Evolutionary conservation across 2,797 vertebrate genomes (phyloP).

Genomic region (Myiotriccus ornatus): DNA sequence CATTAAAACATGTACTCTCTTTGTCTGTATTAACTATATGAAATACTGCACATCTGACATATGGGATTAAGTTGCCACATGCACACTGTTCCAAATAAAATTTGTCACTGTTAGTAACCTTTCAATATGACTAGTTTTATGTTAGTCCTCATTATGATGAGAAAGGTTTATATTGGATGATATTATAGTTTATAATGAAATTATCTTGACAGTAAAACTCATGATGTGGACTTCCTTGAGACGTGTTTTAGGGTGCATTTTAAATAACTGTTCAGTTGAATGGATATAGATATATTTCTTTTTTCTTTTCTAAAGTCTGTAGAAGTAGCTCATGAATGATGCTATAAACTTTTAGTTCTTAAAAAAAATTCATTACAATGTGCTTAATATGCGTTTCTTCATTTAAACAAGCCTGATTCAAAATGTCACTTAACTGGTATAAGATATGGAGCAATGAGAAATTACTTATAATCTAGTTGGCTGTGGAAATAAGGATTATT

Average conservation of each 20-base stretch:
- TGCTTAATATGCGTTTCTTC: neutral
- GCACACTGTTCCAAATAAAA: neutral
- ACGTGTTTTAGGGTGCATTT: neutral
- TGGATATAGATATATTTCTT: neutral
- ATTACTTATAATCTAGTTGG: neutral
- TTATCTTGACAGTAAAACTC: neutral
- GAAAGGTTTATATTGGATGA: neutral
- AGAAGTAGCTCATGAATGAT: neutral
- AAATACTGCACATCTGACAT: neutral
- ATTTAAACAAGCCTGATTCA: neutral
- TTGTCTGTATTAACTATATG: neutral
- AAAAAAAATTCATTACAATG: neutral
- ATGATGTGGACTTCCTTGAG: neutral
- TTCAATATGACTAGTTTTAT: neutral
- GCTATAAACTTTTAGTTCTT: neutral
- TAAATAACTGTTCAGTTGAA: neutral
- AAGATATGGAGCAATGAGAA: neutral
- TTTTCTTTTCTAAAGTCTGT: neutral
- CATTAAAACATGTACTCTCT: neutral
- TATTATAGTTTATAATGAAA: neutral
- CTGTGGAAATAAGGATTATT: slow-evolving; percentile 3
- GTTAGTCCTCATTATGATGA: neutral
- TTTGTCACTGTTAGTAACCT: neutral
- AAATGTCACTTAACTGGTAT: neutral
- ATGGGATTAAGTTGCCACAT: neutral